A percentile compares a stretch with the other conserved stretches of the same genome.
phyloP scores from a whole-genome alignment of 2,113 vertebrate genomes.

The Notechis scutatus region DNA sequence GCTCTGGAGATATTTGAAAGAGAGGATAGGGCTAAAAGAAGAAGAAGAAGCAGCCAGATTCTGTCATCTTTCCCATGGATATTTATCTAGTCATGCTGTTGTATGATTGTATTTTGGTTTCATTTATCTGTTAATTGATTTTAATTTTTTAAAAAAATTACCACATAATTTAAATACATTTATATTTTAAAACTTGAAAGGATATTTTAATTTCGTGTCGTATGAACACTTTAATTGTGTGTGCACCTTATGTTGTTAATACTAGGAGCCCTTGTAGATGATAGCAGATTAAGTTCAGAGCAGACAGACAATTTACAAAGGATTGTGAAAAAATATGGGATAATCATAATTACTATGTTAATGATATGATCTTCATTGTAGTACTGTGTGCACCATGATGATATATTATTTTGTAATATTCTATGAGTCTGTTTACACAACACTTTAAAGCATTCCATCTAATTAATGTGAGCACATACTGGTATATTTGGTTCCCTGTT shows the following conservation, averaged over 20 bases:
- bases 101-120: background rate
- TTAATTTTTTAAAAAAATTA: background rate
- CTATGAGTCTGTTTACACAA: background rate
- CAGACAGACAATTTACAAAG: background rate
- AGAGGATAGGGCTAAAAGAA: background rate
- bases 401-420: background rate
- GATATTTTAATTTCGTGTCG: background rate
- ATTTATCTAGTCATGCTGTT: background rate
- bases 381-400: background rate
- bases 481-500: background rate
- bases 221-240: background rate
- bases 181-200: background rate
- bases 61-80: background rate
- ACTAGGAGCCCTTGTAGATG: background rate
- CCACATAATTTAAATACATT: background rate
- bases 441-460: background rate
- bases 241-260: background rate
- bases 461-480: background rate
- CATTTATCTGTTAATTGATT: background rate
- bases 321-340: conserved; percentile 5
- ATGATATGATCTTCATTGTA: background rate
- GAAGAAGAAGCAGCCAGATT: background rate
- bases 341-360: accelerated
- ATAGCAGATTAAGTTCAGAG: conserved; percentile 22
- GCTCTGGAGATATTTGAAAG: background rate